phyloP scores from a whole-genome alignment of 2,113 vertebrate species.

The Dolichallabes microphthalmus region DNA sequence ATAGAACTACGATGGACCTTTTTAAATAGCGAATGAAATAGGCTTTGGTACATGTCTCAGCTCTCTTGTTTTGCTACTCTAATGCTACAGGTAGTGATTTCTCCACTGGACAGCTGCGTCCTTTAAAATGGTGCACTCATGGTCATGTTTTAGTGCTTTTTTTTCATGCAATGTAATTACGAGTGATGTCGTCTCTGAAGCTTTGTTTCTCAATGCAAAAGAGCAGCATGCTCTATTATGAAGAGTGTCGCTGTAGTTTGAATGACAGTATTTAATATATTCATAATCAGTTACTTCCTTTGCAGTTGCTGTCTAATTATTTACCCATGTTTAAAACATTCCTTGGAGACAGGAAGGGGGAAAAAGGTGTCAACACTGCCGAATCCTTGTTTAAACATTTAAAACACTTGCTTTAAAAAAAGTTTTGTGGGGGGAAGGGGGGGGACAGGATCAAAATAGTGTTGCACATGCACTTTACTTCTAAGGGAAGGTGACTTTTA shows the following conservation, averaged over 20 bases:
- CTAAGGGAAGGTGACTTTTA: slow-evolving; percentile 30
- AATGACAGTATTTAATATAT: slow-evolving; percentile 72
- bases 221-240: slow-evolving; percentile 64
- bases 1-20: slow-evolving; percentile 49
- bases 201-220: slow-evolving; percentile 37
- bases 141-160: slow-evolving; percentile 74
- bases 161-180: slow-evolving; percentile 75
- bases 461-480: slow-evolving; percentile 77
- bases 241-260: slow-evolving; percentile 60
- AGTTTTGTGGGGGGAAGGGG: slow-evolving; percentile 51
- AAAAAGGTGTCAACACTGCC: slow-evolving; percentile 64
- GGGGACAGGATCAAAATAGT: slow-evolving; percentile 59
- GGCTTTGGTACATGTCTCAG: slow-evolving; percentile 63
- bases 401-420: slow-evolving; percentile 58
- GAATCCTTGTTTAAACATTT: slow-evolving; percentile 33
- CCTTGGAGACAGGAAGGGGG: slow-evolving; percentile 52
- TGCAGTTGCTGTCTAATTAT: slow-evolving; percentile 63
- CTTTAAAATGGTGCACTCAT: slow-evolving; percentile 76
- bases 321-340: slow-evolving; percentile 74
- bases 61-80: slow-evolving; percentile 48
- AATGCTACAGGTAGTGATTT: slow-evolving; percentile 77
- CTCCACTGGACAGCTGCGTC: slow-evolving; percentile 78
- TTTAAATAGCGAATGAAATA: slow-evolving; percentile 53
- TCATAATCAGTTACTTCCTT: slow-evolving; percentile 60
- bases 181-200: slow-evolving; percentile 53